Conservation (phyloP, 30 jellyfish, hydroid and myxozoan species). For the Hydra vulgaris region DNA sequence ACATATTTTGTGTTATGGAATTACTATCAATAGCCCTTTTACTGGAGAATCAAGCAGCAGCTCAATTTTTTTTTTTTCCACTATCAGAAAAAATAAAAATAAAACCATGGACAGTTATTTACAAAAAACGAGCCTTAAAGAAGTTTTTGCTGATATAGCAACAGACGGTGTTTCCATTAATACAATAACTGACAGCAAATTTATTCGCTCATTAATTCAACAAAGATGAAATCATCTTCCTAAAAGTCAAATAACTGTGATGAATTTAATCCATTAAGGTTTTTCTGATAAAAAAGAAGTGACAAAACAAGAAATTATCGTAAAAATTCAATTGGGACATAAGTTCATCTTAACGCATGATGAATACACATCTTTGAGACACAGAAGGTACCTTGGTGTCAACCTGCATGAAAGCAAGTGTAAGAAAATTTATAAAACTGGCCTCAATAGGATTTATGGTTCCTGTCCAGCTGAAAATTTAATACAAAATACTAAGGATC, state of each 20-base stretch:
- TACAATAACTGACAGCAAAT: not conserved
- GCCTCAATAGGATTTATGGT: not conserved
- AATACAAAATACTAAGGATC: not conserved
- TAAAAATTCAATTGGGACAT: not conserved
- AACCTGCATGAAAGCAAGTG: not conserved
- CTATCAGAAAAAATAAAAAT: not conserved
- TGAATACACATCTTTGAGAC: not conserved
- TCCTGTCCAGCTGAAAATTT: not conserved
- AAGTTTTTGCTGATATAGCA: not conserved
- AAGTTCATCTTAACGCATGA: not conserved
- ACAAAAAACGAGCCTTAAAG: not conserved
- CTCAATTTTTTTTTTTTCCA: not conserved
- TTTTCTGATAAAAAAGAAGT: not conserved
- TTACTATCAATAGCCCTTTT: not conserved
- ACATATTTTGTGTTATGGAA: not conserved
- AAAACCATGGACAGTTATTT: not conserved
- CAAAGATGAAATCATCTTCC: not conserved
- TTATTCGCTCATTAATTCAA: not conserved
- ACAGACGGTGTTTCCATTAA: not conserved
- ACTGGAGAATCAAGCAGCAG: not conserved
- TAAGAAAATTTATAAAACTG: not conserved
- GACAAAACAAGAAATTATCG: not conserved
- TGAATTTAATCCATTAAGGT: not conserved
- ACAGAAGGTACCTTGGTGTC: not conserved
- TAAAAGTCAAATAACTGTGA: not conserved